Base-by-base conservation (phyloP, 35 echinoderm and acorn worm genomes). In the Heliocidaris tuberculata region DNA sequence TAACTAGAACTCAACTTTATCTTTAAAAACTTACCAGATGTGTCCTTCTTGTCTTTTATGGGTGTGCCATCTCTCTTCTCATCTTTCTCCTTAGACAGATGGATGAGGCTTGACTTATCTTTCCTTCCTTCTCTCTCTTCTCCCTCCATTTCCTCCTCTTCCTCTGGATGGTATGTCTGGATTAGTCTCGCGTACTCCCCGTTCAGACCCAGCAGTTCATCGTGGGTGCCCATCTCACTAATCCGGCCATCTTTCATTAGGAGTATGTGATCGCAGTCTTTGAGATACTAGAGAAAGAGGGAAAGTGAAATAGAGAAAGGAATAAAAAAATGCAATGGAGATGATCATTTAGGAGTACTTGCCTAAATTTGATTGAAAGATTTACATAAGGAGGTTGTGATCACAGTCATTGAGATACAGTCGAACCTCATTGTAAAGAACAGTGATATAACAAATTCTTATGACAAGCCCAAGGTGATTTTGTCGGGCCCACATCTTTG, bases 261-360 rank as follows among this genome's bases (percentile, higher is more conserved):
- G 2, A 99, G 29, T 9, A 99, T 94, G 31, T 97, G 85, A 88
- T 99, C 98, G 88, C 98, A 99, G 50, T 97, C 94, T 88, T 95
- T 95, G 12, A 99, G 95, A 94, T 97, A 99, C 98, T 99, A 86
- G 31, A 93, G 48, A 48, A 42, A 86, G 86, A 16, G 31, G 4
- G 95, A 94, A 86, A 48, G 30, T 86, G 50, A 30, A 86, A 54
- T 19, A 92, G 49, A 89, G n/a, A 94, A 87, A 35, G 13, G 9
- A 86, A 88, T 88, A 88, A 31, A 30, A n/a, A n/a, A n/a, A n/a
- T n/a, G n/a, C n/a, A n/a, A 47, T 31, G 35, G 86, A 88, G 86
- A 31, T 88, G 10, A 88, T 42, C 35, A 42, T 42, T 42, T 42
- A 42, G 0, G 35, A 42, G 35, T 42, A 42, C 35, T 42, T 42